These are phyloP conservation scores for Arizona elegans DNA, from an alignment of 2,113 vertebrate genomes.

Conservation along the genomic window DNA sequence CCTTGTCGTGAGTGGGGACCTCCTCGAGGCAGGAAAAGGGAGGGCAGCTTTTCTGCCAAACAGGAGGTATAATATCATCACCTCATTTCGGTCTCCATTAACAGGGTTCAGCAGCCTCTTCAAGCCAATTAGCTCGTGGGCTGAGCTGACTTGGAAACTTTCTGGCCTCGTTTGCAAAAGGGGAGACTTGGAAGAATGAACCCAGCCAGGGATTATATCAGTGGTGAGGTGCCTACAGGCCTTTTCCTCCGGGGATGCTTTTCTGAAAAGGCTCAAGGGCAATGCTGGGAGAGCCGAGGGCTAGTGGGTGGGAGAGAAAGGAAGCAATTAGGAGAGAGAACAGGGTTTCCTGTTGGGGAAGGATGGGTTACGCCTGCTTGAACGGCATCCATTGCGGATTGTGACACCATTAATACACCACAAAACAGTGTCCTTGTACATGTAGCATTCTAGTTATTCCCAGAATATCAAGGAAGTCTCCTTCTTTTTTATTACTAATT, in stretches of 20 bases:
- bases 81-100: conserved; percentile 54
- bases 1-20: conserved; percentile 57
- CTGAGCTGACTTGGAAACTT: conserved; percentile 43
- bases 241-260: neutral
- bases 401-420: neutral
- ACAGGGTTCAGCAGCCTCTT: conserved; percentile 50
- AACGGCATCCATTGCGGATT: neutral
- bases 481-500: no score
- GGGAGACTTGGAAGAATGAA: conserved; percentile 37
- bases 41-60: conserved; percentile 49
- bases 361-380: neutral
- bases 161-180: conserved; percentile 49
- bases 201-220: neutral
- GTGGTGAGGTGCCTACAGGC: conserved; percentile 18
- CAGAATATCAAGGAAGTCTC: neutral
- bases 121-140: conserved; percentile 66
- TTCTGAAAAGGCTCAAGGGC: neutral
- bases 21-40: conserved; percentile 12
- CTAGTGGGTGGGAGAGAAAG: neutral
- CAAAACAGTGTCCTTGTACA: neutral
- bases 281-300: neutral
- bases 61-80: neutral
- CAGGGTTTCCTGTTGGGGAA: conserved; percentile 24
- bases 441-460: neutral
- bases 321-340: conserved; percentile 41